Evolutionary conservation across 2,888 invertebrate species (phyloP).

Genomic region (Phlogophora meticulosa): DNA sequence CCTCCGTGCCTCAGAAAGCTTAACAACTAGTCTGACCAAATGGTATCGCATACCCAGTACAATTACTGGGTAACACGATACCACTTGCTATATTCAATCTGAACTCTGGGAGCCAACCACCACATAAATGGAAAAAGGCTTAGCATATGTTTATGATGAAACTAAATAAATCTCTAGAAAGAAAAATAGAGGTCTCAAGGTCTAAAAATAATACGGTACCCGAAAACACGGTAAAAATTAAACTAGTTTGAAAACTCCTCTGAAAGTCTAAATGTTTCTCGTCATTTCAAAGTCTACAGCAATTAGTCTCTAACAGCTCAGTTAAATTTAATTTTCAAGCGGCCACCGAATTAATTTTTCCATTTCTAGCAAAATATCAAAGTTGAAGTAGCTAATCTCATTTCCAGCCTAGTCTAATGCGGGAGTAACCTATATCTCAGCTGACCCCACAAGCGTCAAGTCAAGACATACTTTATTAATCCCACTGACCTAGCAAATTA

Average conservation of each 20-base stretch:
- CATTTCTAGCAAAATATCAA: constrained; percentile 8
- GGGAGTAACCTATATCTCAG: constrained; percentile 5
- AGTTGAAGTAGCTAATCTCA: not conserved
- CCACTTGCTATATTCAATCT: too few species aligned
- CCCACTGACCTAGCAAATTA: constrained; percentile 15
- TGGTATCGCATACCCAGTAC: too few species aligned
- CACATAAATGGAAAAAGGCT: too few species aligned
- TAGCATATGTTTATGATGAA: too few species aligned
- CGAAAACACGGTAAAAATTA: too few species aligned
- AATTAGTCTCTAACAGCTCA: not conserved
- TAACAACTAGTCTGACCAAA: too few species aligned
- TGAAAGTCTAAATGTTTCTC: not conserved
- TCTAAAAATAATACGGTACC: too few species aligned
- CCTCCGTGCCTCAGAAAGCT: too few species aligned
- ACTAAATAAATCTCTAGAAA: too few species aligned
- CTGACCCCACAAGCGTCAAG: not conserved
- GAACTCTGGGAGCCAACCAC: too few species aligned
- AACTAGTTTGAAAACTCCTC: not conserved
- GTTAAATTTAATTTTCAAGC: not conserved
- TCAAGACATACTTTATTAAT: constrained; percentile 19
- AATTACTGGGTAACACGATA: too few species aligned
- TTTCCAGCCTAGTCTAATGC: not conserved
- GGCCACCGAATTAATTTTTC: constrained; percentile 8
- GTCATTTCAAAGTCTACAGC: not conserved
- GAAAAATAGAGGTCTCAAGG: too few species aligned